Percentiles rank a stretch among this genome's conserved stretches.
These are phyloP conservation scores for Dascillus cervinus DNA, from an alignment of 2,888 invertebrate species.

Conservation along the genomic window DNA sequence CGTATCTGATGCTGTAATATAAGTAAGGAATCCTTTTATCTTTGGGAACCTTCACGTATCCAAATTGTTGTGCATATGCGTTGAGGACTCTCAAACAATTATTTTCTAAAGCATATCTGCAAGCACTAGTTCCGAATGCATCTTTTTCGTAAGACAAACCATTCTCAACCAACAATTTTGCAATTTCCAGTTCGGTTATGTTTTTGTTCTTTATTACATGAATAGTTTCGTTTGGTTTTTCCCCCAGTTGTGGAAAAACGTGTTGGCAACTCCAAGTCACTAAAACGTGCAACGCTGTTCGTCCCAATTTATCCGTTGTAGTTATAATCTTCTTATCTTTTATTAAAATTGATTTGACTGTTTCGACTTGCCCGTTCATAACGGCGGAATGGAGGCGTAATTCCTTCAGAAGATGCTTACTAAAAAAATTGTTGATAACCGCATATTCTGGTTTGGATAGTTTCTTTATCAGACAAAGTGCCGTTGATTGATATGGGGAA, in stretches of 20 bases:
- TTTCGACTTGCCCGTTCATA: slow-evolving; percentile 5
- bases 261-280: slow-evolving; percentile 5
- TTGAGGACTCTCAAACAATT: too few relatives aligned
- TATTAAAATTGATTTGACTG: slow-evolving; percentile 1
- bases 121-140: too few relatives aligned
- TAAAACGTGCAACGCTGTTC: slow-evolving; percentile 2
- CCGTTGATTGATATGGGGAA: background rate
- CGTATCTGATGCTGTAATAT: too few relatives aligned
- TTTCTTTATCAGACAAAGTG: slow-evolving; percentile 1
- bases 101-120: too few relatives aligned
- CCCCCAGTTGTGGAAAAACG: background rate
- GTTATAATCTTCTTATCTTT: background rate
- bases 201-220: too few relatives aligned
- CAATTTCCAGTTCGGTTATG: too few relatives aligned
- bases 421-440: slow-evolving; percentile 9
- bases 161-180: too few relatives aligned
- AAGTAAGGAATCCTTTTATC: too few relatives aligned
- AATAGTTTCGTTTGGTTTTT: too few relatives aligned
- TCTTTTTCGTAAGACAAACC: too few relatives aligned
- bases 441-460: slow-evolving; percentile 3
- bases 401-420: slow-evolving; percentile 6
- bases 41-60: too few relatives aligned
- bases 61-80: too few relatives aligned
- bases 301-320: slow-evolving; percentile 1
- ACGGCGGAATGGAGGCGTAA: slow-evolving; percentile 7